A percentile compares a stretch with the other conserved stretches of the same genome.
phyloP scores from a whole-genome alignment of 2,113 vertebrate species.

The Chitala chitala region DNA sequence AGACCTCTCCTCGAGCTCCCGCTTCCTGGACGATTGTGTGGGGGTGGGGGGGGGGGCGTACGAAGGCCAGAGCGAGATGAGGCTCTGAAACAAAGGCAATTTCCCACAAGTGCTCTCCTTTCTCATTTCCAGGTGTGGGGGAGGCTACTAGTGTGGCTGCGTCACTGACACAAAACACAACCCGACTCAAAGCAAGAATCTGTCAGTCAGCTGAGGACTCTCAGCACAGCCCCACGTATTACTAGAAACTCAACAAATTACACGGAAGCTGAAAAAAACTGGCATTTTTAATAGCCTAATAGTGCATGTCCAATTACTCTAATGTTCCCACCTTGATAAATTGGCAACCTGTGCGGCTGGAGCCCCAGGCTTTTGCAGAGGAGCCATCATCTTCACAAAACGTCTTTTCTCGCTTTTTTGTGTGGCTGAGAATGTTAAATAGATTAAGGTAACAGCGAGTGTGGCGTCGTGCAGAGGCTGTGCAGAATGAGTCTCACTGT shows the following conservation, averaged over 20 bases:
- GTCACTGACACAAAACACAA: not conserved
- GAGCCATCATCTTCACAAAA: not conserved
- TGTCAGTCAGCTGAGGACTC: not conserved
- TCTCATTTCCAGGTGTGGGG: not conserved
- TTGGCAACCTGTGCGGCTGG: not conserved
- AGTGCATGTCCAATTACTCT: slow-evolving; percentile 5
- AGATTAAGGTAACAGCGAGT: not conserved
- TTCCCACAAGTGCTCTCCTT: not conserved
- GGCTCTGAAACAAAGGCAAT: not conserved
- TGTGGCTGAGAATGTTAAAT: not conserved
- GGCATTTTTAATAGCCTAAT: slow-evolving; percentile 11
- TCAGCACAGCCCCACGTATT: not conserved
- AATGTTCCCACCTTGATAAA: slow-evolving; percentile 10
- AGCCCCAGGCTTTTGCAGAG: not conserved
- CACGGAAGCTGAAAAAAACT: not conserved
- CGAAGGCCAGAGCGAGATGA: not conserved
- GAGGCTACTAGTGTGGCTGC: not conserved
- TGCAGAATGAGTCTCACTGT: no score
- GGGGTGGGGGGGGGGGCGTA: no score
- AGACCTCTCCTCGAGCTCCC: not conserved
- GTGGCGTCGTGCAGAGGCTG: not conserved
- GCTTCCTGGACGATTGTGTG: no score
- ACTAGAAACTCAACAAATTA: not conserved
- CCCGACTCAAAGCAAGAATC: not conserved
- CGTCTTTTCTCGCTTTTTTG: not conserved